These are phyloP conservation scores for Corbicula japonica DNA, from an alignment of 2,888 invertebrate species.

Conservation along the genomic window DNA sequence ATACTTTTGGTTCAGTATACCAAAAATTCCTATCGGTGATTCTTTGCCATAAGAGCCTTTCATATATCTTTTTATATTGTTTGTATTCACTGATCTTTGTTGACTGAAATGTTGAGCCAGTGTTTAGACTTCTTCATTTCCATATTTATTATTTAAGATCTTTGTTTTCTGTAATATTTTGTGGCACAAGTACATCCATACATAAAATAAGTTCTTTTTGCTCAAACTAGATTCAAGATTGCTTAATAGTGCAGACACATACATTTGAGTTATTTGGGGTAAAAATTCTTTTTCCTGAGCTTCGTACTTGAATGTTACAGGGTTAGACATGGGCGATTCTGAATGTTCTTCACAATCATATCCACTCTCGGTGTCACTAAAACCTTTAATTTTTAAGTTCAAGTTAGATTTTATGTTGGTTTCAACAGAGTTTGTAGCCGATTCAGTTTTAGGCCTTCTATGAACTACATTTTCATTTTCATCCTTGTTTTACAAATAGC, in stretches of 20 bases:
- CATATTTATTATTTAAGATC: no score
- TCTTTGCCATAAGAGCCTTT: neutral
- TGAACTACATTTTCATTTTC: conserved; percentile 5
- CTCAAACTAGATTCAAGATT: conserved; percentile 31
- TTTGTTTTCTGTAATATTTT: neutral
- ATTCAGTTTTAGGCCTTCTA: conserved; percentile 17
- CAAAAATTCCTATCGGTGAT: neutral
- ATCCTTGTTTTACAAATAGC: conserved; percentile 5
- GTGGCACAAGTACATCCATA: conserved; percentile 27
- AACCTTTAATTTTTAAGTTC: no score
- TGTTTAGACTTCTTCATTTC: conserved; percentile 1
- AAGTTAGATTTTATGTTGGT: neutral
- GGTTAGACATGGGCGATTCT: neutral
- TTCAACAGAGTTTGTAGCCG: conserved; percentile 1
- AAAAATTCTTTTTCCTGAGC: conserved; percentile 13
- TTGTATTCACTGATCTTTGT: conserved; percentile 19
- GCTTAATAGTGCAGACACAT: conserved; percentile 4
- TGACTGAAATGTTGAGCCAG: conserved; percentile 8
- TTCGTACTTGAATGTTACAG: conserved; percentile 12
- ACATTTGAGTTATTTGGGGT: neutral
- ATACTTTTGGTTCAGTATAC: neutral
- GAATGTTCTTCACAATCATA: neutral
- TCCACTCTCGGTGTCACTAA: conserved; percentile 20
- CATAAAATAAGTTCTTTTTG: neutral
- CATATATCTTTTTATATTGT: conserved; percentile 25